Evolutionary conservation across 1,140 invertebrate species (phyloP).

Genomic region (Anoplophora glabripennis): DNA sequence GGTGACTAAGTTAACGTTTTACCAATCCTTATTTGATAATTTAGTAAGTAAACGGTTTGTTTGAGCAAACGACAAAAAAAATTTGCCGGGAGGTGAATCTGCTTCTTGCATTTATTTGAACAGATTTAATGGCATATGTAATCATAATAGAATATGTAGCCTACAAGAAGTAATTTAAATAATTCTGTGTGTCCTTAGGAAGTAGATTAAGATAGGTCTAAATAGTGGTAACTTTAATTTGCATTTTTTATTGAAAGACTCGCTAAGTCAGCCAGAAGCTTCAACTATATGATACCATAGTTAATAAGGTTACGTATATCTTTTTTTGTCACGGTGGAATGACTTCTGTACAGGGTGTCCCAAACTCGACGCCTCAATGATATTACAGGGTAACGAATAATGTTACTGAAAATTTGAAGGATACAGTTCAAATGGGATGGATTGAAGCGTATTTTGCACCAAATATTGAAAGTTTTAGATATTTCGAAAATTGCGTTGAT

Average conservation of each 20-base stretch:
- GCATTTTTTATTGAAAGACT: conserved; percentile 17
- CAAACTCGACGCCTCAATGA: no score
- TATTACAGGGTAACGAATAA: no score
- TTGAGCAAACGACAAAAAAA: conserved; percentile 8
- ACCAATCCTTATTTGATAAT: background rate
- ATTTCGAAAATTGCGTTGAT: no score
- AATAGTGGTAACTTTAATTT: conserved; percentile 30
- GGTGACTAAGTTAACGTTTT: background rate
- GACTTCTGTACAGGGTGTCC: no score
- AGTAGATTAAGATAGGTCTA: conserved; percentile 24
- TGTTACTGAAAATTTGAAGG: no score
- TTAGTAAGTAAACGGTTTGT: conserved; percentile 15
- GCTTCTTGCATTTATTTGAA: conserved; percentile 11
- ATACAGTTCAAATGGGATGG: no score
- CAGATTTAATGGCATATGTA: conserved; percentile 30
- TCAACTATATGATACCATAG: no score
- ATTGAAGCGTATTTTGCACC: no score
- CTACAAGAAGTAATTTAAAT: conserved; percentile 37
- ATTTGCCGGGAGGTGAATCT: background rate
- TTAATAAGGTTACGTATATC: no score
- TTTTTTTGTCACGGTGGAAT: no score
- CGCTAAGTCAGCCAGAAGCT: conserved; percentile 13
- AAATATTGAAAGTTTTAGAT: no score
- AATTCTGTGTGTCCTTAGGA: conserved; percentile 38
- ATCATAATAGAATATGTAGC: conserved; percentile 36